A percentile compares a stretch with the other conserved stretches of the same genome.
These are phyloP conservation scores for Larimichthys polyactis DNA, from an alignment of 2,113 vertebrate species.

Conservation along the genomic window DNA sequence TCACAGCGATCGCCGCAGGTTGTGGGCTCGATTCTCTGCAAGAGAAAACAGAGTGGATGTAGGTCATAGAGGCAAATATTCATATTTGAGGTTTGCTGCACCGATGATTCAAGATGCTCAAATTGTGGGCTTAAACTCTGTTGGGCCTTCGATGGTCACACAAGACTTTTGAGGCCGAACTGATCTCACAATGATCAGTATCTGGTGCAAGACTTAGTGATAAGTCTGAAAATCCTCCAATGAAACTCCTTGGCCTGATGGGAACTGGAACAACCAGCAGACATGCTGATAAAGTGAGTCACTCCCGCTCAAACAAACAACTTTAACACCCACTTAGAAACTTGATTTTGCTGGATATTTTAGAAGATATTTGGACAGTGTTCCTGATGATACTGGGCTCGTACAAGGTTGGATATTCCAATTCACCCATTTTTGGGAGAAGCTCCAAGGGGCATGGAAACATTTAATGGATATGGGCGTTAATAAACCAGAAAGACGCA, in stretches of 20 bases:
- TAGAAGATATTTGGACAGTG: neutral
- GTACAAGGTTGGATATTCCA: neutral
- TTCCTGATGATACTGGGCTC: neutral
- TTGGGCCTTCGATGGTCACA: neutral
- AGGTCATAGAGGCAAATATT: slow-evolving; percentile 29
- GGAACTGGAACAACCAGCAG: slow-evolving; percentile 4
- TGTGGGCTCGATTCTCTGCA: neutral
- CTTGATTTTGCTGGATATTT: neutral
- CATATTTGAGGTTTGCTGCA: slow-evolving; percentile 1
- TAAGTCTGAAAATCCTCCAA: slow-evolving; percentile 15
- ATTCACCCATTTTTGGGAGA: neutral
- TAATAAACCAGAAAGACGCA: neutral
- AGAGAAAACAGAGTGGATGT: slow-evolving; percentile 12
- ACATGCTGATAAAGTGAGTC: neutral
- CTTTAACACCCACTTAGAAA: neutral
- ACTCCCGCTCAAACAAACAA: neutral
- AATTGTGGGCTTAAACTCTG: neutral
- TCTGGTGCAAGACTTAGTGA: neutral
- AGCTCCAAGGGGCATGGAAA: neutral
- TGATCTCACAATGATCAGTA: neutral
- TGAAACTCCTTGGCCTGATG: neutral
- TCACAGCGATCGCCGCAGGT: slow-evolving; percentile 41
- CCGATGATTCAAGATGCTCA: no score
- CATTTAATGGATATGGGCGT: neutral
- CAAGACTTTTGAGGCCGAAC: neutral